These are phyloP conservation scores for Agelaius phoeniceus DNA, from an alignment of 2,113 vertebrate species.

Conservation along the genomic window DNA sequence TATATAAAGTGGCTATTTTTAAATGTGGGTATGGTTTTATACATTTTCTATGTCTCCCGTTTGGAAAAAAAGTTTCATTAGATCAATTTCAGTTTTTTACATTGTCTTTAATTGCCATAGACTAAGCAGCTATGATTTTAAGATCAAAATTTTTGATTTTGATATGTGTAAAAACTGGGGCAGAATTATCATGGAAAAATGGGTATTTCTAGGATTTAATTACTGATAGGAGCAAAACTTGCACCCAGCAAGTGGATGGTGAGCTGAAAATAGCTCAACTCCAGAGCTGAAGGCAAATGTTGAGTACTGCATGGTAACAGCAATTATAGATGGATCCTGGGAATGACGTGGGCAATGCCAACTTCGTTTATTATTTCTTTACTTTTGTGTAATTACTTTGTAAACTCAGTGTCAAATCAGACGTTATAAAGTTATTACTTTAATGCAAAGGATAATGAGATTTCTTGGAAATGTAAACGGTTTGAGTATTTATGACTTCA, in stretches of 20 bases:
- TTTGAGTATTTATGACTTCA: conserved; percentile 78
- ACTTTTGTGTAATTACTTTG: conserved; percentile 33
- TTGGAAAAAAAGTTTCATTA: background rate
- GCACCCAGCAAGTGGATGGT: conserved; percentile 26
- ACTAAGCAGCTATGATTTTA: background rate
- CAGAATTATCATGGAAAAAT: background rate
- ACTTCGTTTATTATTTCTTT: conserved; percentile 44
- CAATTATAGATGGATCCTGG: conserved; percentile 42
- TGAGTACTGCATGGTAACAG: conserved; percentile 41
- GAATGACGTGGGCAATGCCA: conserved; percentile 30
- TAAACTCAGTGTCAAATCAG: conserved; percentile 54
- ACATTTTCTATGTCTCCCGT: background rate
- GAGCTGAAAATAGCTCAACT: conserved; percentile 59
- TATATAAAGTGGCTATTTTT: background rate
- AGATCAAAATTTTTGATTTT: background rate
- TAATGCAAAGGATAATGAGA: conserved; percentile 52
- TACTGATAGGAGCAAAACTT: conserved; percentile 19
- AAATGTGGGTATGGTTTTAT: background rate
- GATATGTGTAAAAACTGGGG: background rate
- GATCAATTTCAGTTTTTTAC: background rate
- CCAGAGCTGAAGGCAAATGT: conserved; percentile 36
- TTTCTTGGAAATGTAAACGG: conserved; percentile 79
- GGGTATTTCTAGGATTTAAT: background rate
- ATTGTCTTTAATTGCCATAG: background rate
- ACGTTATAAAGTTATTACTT: conserved; percentile 47